These are phyloP conservation scores for Dendrocincla tyrannina DNA, from an alignment of 2,797 vertebrate genomes.

Conservation along the genomic window DNA sequence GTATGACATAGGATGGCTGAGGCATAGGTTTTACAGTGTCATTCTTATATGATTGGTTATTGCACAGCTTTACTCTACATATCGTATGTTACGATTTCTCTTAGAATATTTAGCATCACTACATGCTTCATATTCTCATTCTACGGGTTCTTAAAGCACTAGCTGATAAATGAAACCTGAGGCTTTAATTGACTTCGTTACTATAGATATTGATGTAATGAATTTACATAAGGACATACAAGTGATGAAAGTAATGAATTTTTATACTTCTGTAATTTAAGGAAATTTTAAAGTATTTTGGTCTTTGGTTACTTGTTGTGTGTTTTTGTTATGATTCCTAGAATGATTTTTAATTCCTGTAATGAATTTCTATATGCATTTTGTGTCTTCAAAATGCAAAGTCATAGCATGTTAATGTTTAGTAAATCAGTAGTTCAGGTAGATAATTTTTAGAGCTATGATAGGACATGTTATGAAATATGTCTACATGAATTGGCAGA, in stretches of 20 bases:
- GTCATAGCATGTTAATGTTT: neutral
- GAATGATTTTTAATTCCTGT: too few species aligned
- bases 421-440: neutral
- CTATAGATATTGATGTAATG: neutral
- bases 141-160: neutral
- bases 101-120: neutral
- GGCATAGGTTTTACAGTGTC: neutral
- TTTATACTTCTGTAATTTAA: neutral
- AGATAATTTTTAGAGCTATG: neutral
- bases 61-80: neutral
- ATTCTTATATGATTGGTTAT: neutral
- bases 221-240: neutral
- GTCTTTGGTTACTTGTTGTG: neutral
- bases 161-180: neutral
- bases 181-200: neutral
- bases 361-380: neutral
- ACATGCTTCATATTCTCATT: neutral
- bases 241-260: neutral
- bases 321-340: neutral
- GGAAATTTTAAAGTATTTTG: neutral
- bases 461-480: neutral
- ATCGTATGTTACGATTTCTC: neutral
- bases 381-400: neutral
- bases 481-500: neutral
- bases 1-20: neutral